Evolutionary conservation across 2,888 invertebrate genomes (phyloP).

Genomic region (Clusia tigrina): DNA sequence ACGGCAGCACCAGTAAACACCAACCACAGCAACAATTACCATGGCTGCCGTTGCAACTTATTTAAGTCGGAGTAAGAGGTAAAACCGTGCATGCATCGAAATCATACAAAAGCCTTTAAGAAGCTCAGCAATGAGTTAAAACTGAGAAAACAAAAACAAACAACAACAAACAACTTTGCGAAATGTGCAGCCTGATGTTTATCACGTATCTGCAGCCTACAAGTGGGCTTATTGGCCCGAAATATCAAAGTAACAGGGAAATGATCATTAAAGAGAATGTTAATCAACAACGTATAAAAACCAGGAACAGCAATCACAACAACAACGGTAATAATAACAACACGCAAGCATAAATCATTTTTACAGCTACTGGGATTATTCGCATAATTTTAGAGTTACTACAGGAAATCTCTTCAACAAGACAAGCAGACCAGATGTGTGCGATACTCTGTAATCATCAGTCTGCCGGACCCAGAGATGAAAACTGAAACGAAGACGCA

Average conservation of each 20-base stretch:
- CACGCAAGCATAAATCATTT: slow-evolving; percentile 18
- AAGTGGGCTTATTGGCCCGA: slow-evolving; percentile 9
- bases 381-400: neutral
- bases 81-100: slow-evolving; percentile 5
- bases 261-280: neutral
- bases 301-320: neutral
- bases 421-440: slow-evolving; percentile 3
- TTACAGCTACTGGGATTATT: slow-evolving; percentile 23
- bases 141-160: slow-evolving; percentile 1
- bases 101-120: slow-evolving; percentile 5
- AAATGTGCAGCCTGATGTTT: slow-evolving; percentile 15
- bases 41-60: slow-evolving; percentile 1
- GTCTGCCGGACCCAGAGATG: neutral
- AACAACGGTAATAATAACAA: slow-evolving; percentile 8
- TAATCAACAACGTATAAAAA: slow-evolving; percentile 7
- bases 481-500: neutral
- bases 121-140: neutral
- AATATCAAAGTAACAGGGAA: slow-evolving; percentile 1
- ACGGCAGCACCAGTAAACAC: neutral
- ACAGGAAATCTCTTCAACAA: neutral
- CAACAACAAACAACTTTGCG: neutral
- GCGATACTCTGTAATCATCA: neutral
- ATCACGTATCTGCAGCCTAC: slow-evolving; percentile 17
- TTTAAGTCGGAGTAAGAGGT: neutral
- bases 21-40: neutral